Evolutionary conservation across 2,113 vertebrate species (phyloP), one percentile per base, ranked within the genome.

Genomic region (Channa argus): DNA sequence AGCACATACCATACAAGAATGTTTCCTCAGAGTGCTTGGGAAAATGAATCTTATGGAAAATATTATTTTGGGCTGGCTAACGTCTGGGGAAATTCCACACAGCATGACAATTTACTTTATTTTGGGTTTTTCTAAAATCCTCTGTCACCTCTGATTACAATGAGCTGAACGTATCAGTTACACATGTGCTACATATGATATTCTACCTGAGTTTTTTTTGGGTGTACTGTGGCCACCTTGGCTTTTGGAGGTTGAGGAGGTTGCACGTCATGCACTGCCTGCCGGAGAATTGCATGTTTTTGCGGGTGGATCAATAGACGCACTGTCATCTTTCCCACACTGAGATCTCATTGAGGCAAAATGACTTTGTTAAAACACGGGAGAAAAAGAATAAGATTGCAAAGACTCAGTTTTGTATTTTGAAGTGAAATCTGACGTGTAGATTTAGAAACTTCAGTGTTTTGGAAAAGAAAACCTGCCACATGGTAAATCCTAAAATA

Each of bases 101-200:
- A 92, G 91, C 91, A 86, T 92, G 93, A 93, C 90, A 92, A 92
- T 92, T 93, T 89, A 91, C 86, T 92, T 92, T 91, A 94, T 91
- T 93, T 86, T 61, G 43, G 64, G 61, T 84, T 87, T 89, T 91
- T 83, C 39, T 77, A 60, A 82, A 91, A 89, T 91, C 88, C 86
- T 91, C 91, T 92, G 93, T 94, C 92, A 93, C 90, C 89, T 93
- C 85, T 90, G 89, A 94, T 93, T 93, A 94, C 87, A 92, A 86
- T 91, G 89, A 93, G 84, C 62, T 44, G 79, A 81, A 72, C 24
- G 86, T 91, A 89, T 93, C 90, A 84, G 88, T 92, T 92, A 88
- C 92, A 93, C 86, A 89, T 88, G 77, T 79, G 85, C 83, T 71
- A 46, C 44, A 39, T 62, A 45, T 50, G 72, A 82, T 85, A 85